Evolutionary conservation across 2,888 invertebrate genomes (phyloP), one percentile per base, ranked within the genome.

Genomic region (Zeuzera pyrina): DNA sequence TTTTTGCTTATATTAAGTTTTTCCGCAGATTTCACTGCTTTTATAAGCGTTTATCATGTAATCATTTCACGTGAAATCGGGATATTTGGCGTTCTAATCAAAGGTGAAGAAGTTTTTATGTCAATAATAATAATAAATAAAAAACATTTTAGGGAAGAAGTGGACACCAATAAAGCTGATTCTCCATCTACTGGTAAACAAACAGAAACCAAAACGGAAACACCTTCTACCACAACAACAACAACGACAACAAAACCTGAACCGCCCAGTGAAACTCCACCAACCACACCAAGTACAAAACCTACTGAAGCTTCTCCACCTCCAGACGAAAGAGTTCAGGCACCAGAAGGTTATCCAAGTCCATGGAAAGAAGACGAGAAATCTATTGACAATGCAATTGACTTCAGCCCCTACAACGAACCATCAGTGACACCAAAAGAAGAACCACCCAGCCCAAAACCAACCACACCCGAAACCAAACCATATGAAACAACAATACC

Each of bases 111-210:
- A 6, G 19, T 8, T 19, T 6, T 8, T 5, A 19, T 6, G 19
- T 19, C 5, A 19, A 6, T 19, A 19, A 19, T 6, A 8, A 19
- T 6, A 19, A 19, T 6, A 19, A 19, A 5, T 19, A 6, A 19
- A 19, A 6, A 19, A 19, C n/a, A 12, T 61, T 61, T 38, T 42
- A 68, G 71, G 0, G 78, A 77, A 45, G 73, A 70, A 38, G 46
- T 52, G n/a, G 47, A 41, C 11, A 30, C 23, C 19, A 46, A 39
- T 16, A 38, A 34, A 11, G 37, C 43, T 5, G 32, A 41, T 26
- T 15, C 42, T 11, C 39, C n/a, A 19, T 6, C 8, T 19, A 19
- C 5, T 6, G 19, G 12, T 12, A 25, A 25, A 8, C 12, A 10
- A 25, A 49, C 35, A 15, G 34, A 34, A 11, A 36, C 11, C 6